These are phyloP conservation scores for Aplodontia rufa DNA, from an alignment of 2,113 vertebrate genomes.

Conservation along the genomic window DNA sequence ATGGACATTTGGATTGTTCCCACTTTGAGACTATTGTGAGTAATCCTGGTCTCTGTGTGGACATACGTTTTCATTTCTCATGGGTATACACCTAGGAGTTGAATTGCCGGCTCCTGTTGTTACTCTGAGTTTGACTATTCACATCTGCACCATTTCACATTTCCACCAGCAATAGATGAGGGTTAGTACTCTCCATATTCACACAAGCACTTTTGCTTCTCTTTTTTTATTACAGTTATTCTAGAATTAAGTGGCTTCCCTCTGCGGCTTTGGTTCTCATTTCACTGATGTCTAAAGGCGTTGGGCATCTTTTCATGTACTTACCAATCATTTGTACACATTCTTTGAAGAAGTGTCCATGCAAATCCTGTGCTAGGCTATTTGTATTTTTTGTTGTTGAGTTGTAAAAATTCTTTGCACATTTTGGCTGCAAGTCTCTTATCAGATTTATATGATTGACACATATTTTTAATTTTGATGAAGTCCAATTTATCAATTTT, in stretches of 20 bases:
- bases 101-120: not conserved
- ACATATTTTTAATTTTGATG: not conserved
- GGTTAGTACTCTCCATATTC: not conserved
- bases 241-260: not conserved
- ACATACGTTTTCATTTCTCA: not conserved
- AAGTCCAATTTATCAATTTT: not conserved
- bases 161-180: not conserved
- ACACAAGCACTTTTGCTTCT: not conserved
- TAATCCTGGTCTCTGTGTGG: not conserved
- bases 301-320: not conserved
- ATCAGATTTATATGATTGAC: not conserved
- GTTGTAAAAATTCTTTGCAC: not conserved
- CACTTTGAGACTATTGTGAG: not conserved
- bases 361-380: not conserved
- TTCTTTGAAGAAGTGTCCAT: not conserved
- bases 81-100: not conserved
- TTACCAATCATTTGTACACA: not conserved
- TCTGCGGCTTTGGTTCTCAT: not conserved
- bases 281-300: not conserved
- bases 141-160: not conserved
- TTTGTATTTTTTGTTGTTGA: slow-evolving; percentile 25
- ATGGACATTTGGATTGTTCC: not conserved
- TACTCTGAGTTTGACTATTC: not conserved
- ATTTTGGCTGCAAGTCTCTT: not conserved
- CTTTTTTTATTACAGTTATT: not conserved